Evolutionary conservation across 2,113 vertebrate genomes (phyloP).

Genomic region (Pachycephala philippinensis): DNA sequence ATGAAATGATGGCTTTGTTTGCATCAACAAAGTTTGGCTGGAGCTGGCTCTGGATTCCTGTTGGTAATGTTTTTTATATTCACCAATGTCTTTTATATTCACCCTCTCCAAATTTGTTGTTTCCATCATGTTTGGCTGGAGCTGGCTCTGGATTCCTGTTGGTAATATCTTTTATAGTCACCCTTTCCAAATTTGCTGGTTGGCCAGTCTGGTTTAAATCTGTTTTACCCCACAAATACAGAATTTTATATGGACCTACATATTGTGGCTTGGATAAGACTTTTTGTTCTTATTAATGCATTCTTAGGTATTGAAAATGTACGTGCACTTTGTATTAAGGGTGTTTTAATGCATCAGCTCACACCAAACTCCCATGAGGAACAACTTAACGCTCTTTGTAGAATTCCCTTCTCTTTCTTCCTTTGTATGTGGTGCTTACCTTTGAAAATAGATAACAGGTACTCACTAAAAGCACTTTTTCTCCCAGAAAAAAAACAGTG

Average conservation of each 20-base stretch:
- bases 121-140: not conserved
- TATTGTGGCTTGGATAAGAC: not conserved
- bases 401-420: not conserved
- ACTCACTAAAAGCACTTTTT: not conserved
- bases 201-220: not conserved
- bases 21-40: not conserved
- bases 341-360: not conserved
- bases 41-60: not conserved
- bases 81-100: not conserved
- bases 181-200: not conserved
- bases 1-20: not conserved
- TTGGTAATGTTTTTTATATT: not conserved
- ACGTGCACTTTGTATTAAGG: not conserved
- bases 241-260: not conserved
- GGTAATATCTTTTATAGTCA: not conserved
- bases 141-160: not conserved
- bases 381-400: not conserved
- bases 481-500: not conserved
- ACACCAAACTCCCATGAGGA: not conserved
- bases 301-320: not conserved
- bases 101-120: not conserved
- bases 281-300: conserved; percentile 7
- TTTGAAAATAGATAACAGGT: not conserved
- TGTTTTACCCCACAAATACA: not conserved
- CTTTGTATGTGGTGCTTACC: not conserved